These are phyloP conservation scores for Eilema caniola DNA, from an alignment of 2,888 invertebrate species.

Conservation along the genomic window DNA sequence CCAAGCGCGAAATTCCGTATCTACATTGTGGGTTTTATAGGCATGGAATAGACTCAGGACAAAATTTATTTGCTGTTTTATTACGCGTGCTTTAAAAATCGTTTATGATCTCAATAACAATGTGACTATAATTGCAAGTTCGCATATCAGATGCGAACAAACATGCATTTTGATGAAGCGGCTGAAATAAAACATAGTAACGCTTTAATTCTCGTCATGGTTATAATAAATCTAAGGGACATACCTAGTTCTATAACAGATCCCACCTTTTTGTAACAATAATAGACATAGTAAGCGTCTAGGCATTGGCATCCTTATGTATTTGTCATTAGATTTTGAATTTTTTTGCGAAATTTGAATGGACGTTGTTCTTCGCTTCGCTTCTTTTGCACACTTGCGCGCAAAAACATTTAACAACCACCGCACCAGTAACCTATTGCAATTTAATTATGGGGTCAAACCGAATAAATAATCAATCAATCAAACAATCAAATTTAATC, in stretches of 20 bases:
- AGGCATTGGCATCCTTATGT: too few species aligned
- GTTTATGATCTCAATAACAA: slow-evolving; percentile 4
- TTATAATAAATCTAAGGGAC: too few species aligned
- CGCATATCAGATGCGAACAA: neutral
- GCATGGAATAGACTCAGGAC: slow-evolving; percentile 2
- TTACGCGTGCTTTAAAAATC: neutral
- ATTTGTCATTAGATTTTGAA: too few species aligned
- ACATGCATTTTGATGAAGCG: neutral
- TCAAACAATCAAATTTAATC: slow-evolving; percentile 48
- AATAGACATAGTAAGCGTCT: too few species aligned
- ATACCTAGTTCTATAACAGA: too few species aligned
- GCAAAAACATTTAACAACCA: neutral
- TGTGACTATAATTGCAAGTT: neutral
- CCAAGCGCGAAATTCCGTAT: slow-evolving; percentile 32
- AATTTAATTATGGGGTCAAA: slow-evolving; percentile 35
- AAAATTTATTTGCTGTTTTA: slow-evolving; percentile 17
- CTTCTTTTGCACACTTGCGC: neutral
- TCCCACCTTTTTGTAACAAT: too few species aligned
- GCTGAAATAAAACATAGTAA: neutral
- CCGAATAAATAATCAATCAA: slow-evolving; percentile 43
- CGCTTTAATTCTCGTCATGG: too few species aligned
- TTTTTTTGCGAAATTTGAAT: too few species aligned
- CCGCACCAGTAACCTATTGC: slow-evolving; percentile 25
- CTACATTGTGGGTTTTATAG: slow-evolving; percentile 23
- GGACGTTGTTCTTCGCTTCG: too few species aligned